Evolutionary conservation across 2,797 vertebrate species (phyloP), one percentile per base, ranked within the genome.

Genomic region (Apogon talboti): DNA sequence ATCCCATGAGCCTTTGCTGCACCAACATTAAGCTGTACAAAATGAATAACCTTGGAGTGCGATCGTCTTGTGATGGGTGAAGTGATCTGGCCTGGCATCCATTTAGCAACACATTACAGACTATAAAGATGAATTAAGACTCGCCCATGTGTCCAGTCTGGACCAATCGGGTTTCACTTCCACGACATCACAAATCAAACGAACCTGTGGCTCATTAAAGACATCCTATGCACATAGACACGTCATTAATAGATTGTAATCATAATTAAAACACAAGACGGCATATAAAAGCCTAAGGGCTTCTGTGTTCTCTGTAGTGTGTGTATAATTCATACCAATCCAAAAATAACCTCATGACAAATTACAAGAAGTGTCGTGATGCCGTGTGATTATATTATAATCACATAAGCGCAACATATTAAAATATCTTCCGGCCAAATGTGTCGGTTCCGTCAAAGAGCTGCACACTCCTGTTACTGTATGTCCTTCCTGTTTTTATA

Each of bases 241-340:
- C 30, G 51, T 65, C 19, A 58, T 69, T 71, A 76, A 66, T 45
- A 40, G 62, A 69, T 64, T 46, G 51, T 50, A 18, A 67, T 59
- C n/a, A 15, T 76, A 54, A 82, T 78, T 58, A 76, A 12, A 58
- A 62, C 11, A 61, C 33, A 47, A 24, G 56, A 63, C 21, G 7
- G 24, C 66, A 75, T 47, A 58, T 49, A 54, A 65, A 52, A 35
- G 47, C 83, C 76, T 51, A 6, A 61, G 67, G 64, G 73, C 15
- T 7, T 24, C 6, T 35, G 4, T 15, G 35, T 59, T 61, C 52
- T 54, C 52, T 68, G 37, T 40, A 9, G 52, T 16, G 62, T 18
- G 30, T 50, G 4, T 38, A 33, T 81, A 66, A 81, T 81, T 77
- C 72, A 77, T 57, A 55, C 19, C 7, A 61, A 7, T 16, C 38